phyloP scores from a whole-genome alignment of 2,113 vertebrate genomes.

The Butastur rufipennis region DNA sequence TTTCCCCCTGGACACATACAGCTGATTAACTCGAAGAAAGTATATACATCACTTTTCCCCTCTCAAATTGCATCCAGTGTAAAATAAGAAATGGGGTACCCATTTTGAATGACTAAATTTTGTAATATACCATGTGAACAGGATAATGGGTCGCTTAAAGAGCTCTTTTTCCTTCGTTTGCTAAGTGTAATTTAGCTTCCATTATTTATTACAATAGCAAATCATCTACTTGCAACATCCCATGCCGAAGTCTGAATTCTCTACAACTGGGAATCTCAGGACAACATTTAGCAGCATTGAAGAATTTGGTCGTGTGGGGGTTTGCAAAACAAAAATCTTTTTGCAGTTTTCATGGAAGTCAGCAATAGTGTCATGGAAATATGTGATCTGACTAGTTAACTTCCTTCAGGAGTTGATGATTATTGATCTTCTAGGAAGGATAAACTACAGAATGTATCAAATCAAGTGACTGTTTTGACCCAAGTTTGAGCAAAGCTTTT shows the following conservation, averaged over 20 bases:
- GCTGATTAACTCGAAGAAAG: neutral
- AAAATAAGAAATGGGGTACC: neutral
- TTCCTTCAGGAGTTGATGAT: neutral
- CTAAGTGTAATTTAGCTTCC: conserved; percentile 29
- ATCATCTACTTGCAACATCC: neutral
- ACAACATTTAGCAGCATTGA: neutral
- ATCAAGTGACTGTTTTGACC: neutral
- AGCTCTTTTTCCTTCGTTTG: neutral
- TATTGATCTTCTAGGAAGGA: conserved; percentile 11
- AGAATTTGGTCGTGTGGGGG: neutral
- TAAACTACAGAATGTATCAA: neutral
- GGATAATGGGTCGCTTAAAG: neutral
- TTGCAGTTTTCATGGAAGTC: neutral
- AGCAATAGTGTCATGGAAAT: neutral
- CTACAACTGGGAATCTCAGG: neutral
- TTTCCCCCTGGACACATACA: neutral
- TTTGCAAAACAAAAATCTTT: neutral
- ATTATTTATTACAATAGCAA: conserved; percentile 44
- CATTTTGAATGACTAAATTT: neutral
- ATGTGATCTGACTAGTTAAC: neutral
- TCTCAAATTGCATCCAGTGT: neutral
- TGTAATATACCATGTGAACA: neutral
- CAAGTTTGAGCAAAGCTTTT: neutral
- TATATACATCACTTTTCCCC: neutral
- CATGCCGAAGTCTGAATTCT: neutral